Conservation (phyloP, 2,113 vertebrate genomes). For the Mastomys natalensis region DNA sequence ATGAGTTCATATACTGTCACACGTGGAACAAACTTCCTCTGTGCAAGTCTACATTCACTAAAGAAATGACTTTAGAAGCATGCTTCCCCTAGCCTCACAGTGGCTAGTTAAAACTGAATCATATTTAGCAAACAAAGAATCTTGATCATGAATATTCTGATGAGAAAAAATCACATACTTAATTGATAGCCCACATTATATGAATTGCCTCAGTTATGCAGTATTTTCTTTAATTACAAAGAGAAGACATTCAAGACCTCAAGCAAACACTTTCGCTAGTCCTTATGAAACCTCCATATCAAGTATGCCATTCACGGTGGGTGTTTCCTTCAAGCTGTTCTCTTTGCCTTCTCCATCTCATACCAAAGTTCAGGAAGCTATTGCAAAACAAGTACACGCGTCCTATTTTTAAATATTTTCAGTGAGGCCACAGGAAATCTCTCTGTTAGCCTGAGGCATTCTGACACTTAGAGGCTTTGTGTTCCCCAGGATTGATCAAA, state of each 20-base stretch:
- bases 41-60: neutral
- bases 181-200: neutral
- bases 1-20: no score
- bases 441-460: neutral
- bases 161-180: neutral
- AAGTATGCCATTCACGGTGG: neutral
- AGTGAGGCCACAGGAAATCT: neutral
- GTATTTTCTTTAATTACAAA: conserved; percentile 29
- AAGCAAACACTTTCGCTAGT: neutral
- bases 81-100: neutral
- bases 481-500: neutral
- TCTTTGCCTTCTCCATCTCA: neutral
- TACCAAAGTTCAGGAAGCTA: neutral
- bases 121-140: neutral
- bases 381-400: neutral
- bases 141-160: conserved; percentile 14
- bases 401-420: conserved; percentile 57
- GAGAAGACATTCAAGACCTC: neutral
- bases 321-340: conserved; percentile 1
- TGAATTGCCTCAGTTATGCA: neutral
- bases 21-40: neutral
- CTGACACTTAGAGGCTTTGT: neutral
- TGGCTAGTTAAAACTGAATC: neutral
- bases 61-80: neutral
- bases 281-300: neutral